phyloP scores from a whole-genome alignment of 2,113 vertebrate species.

The Micronycteris hirsuta region DNA sequence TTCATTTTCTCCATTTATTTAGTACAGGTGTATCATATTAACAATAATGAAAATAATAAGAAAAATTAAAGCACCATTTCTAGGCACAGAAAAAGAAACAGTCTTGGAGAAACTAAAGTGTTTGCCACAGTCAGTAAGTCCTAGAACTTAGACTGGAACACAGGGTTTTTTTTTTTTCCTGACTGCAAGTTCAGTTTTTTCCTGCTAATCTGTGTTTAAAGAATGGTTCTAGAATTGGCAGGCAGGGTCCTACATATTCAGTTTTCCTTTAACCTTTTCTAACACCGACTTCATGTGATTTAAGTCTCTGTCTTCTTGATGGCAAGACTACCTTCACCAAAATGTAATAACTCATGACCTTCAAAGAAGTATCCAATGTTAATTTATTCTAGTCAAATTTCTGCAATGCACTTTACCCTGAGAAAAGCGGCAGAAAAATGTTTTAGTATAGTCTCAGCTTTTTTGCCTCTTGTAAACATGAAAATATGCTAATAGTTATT shows the following conservation, averaged over 20 bases:
- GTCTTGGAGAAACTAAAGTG: conserved; percentile 6
- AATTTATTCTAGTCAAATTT: neutral
- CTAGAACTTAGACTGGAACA: neutral
- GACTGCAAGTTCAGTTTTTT: neutral
- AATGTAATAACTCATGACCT: neutral
- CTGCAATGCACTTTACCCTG: neutral
- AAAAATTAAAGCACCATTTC: neutral
- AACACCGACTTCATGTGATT: neutral
- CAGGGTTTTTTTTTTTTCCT: neutral
- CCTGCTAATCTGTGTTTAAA: neutral
- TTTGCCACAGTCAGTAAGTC: neutral
- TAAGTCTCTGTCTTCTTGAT: neutral
- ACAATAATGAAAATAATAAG: conserved; percentile 19
- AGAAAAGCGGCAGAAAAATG: neutral
- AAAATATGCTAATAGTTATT: neutral
- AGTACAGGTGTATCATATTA: neutral
- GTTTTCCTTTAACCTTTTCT: neutral
- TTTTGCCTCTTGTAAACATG: neutral
- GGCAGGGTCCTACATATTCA: neutral
- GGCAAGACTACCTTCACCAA: neutral
- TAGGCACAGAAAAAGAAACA: neutral
- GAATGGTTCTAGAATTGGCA: neutral
- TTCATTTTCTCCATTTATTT: neutral
- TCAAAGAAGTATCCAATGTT: neutral
- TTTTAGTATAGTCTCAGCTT: neutral